phyloP scores from a whole-genome alignment of 2,797 vertebrate genomes.

The Phataginus tricuspis region DNA sequence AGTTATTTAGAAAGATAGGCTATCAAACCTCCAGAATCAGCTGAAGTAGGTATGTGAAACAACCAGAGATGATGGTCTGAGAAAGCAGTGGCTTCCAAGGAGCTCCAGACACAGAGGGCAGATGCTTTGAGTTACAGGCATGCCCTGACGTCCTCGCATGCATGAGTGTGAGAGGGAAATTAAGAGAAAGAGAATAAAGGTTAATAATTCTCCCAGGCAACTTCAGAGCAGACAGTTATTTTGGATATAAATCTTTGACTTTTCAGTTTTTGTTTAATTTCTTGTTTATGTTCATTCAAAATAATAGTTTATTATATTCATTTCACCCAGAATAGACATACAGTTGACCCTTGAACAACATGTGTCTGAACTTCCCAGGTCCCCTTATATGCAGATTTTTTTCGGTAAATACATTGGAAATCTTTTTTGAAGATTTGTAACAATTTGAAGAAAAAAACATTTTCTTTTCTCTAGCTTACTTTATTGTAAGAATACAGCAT shows the following conservation, averaged over 20 bases:
- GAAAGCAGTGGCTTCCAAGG: conserved; percentile 6
- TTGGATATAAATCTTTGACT: neutral
- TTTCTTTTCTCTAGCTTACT: too few relatives aligned
- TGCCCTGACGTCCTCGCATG: neutral
- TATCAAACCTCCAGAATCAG: neutral
- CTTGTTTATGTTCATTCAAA: neutral
- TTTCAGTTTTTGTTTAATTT: neutral
- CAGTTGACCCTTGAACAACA: too few relatives aligned
- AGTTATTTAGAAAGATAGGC: neutral
- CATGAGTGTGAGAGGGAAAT: neutral
- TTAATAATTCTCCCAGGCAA: neutral
- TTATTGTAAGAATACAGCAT: too few relatives aligned
- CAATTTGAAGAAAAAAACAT: too few relatives aligned
- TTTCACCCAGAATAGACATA: neutral
- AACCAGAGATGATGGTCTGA: neutral
- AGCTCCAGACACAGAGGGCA: neutral
- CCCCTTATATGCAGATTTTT: too few relatives aligned
- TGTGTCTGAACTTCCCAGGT: too few relatives aligned
- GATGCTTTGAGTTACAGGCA: neutral
- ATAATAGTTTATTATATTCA: neutral
- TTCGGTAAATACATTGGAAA: too few relatives aligned
- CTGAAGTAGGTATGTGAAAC: neutral
- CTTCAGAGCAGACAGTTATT: neutral
- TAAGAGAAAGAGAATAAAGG: neutral
- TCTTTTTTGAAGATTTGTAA: too few relatives aligned